Evolutionary conservation across 2,797 vertebrate genomes (phyloP), one percentile per base, ranked within the genome.

Genomic region (Semotilus atromaculatus): DNA sequence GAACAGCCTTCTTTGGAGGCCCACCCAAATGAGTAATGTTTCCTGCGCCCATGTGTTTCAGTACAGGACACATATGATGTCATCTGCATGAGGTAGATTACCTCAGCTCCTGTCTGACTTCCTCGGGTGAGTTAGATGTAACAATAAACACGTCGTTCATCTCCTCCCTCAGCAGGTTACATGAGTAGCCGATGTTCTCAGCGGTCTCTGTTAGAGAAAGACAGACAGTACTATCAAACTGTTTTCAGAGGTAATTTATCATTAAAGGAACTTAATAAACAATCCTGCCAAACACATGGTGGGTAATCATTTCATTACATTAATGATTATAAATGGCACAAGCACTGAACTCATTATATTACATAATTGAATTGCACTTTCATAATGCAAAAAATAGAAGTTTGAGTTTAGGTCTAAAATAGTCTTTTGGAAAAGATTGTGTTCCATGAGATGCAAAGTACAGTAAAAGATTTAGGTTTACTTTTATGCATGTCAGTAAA

Each of bases 121-220:
- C 96, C 14, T 96, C 94, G 0, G 93, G 82, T 0, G 95, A 94
- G 85, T 91, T 92, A 58, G 95, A 96, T 0, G 96, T 92, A 70
- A 99, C 66, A 36, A 94, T 4, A 64, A 99, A 98, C 29, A 99
- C 89, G 0, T 96, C 96, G 1, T 93, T 95, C 98, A 99, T 98
- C 88, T 97, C 97, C 70, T 99, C 97, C 0, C 94, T 91, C 78
- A 99, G 94, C 88, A 99, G 89, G 90, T 97, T 97, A 92, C 97
- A 99, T 0, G 98, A 96, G 89, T 98, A 99, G 7, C 97, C 97
- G 0, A 98, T 97, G 93, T 99, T 99, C 89, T 98, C 95, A 31
- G 98, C 98, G 0, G 98, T 99, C 93, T 99, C 98, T 99, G 92
- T 82, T 67, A 80, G 11, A 86, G 60, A 86, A 6, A 0, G 34